Evolutionary conservation across 2,113 vertebrate species (phyloP), one percentile per base, ranked within the genome.

Genomic region (Thalassoma bifasciatum): DNA sequence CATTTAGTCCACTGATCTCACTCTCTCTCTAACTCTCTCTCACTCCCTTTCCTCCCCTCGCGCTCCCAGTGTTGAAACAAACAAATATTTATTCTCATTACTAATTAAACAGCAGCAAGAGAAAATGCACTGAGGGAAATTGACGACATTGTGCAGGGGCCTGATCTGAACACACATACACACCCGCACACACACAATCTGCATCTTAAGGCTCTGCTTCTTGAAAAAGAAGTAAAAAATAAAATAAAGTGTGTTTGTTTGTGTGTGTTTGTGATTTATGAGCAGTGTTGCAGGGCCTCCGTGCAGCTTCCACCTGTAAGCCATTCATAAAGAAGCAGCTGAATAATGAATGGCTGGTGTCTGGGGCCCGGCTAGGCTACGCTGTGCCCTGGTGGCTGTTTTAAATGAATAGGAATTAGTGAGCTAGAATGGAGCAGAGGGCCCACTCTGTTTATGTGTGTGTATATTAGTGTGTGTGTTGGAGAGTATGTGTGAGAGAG

Each of bases 381-480:
- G 92, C 93, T 89, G 91, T 93, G 91, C 94, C 94, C 91, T 92
- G 80, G 92, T 92, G 83, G 93, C 93, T 94, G 78, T 87, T 95
- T 96, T 95, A 97, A 96, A 97, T 98, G 96, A 98, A 96, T 97
- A 96, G 96, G 95, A 95, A 97, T 97, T 97, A 96, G 95, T 94
- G 80, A 59, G 80, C 83, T 83, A 82, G 87, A 85, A 82, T 88
- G 72, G 74, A 79, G 77, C n/a, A 24, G 61, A 49, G 68, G 79
- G 72, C 58, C 62, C 38, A 82, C 52, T 58, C 51, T 72, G 62
- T 52, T 56, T 59, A 4, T 76, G 14, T 73, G 17, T 30, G 30
- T 30, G 30, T 30, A 30, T 30, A 30, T 30, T 30, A 30, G 30
- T 30, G 30, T 30, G 50, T 70, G 21, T 69, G 69, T 61, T 22